Conservation (phyloP, 1,140 invertebrate species). For the Achroia grisella region DNA sequence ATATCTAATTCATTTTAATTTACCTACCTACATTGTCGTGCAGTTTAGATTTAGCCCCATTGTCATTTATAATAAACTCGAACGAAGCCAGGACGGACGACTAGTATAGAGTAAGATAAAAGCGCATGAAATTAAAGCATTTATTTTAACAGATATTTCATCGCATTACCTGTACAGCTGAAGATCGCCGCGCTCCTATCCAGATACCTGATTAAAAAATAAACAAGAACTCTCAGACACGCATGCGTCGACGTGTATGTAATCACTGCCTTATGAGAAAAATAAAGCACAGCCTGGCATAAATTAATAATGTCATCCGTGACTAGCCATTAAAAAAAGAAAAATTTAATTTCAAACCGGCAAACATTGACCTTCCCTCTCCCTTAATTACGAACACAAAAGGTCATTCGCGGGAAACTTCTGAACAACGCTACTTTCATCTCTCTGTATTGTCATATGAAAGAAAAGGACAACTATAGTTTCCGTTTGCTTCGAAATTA, state of each 20-base stretch:
- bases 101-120: too few species aligned
- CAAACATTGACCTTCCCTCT: constrained; percentile 8
- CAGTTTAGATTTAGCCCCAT: too few species aligned
- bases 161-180: constrained; percentile 1
- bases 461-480: constrained; percentile 26
- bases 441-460: background rate
- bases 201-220: background rate
- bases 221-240: background rate
- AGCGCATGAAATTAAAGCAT: background rate
- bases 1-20: too few species aligned
- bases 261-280: constrained; percentile 26
- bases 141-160: constrained; percentile 1
- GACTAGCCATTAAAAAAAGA: constrained; percentile 8
- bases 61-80: too few species aligned
- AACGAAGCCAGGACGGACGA: too few species aligned
- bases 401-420: constrained; percentile 7
- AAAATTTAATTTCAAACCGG: constrained; percentile 6
- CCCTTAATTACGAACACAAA: constrained; percentile 1
- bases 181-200: background rate
- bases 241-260: constrained; percentile 9
- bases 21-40: too few species aligned
- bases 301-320: constrained; percentile 46
- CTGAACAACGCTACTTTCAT: background rate
- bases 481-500: constrained; percentile 17
- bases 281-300: constrained; percentile 28